phyloP scores from a whole-genome alignment of 2,797 vertebrate species.

The Poecilia picta region DNA sequence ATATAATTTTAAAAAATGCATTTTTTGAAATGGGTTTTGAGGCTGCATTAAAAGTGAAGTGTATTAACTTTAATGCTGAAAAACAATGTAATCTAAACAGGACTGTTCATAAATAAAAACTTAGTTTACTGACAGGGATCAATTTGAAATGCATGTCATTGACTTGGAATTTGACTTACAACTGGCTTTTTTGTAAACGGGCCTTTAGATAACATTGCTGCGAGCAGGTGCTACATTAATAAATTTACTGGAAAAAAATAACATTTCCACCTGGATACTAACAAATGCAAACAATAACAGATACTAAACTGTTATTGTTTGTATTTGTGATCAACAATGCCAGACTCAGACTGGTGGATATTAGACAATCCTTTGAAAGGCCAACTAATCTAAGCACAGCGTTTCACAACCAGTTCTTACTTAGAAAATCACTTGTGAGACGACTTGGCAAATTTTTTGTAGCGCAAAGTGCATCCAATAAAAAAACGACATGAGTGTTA shows the following conservation, averaged over 20 bases:
- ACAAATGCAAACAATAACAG: neutral
- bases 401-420: neutral
- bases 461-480: neutral
- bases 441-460: neutral
- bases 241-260: neutral
- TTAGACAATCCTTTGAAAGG: neutral
- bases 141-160: neutral
- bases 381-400: neutral
- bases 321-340: neutral
- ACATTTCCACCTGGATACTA: neutral
- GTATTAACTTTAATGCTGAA: neutral
- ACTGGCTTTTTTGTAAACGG: neutral
- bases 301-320: neutral
- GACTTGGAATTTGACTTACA: neutral
- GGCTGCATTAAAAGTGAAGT: neutral
- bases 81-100: neutral
- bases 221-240: neutral
- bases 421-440: neutral
- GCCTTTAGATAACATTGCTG: neutral
- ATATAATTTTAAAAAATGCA: neutral
- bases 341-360: neutral
- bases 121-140: neutral
- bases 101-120: neutral
- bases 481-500: neutral
- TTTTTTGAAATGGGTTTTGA: neutral